Evolutionary conservation across 2,797 vertebrate genomes (phyloP).

Genomic region (Enteromius treurensis): DNA sequence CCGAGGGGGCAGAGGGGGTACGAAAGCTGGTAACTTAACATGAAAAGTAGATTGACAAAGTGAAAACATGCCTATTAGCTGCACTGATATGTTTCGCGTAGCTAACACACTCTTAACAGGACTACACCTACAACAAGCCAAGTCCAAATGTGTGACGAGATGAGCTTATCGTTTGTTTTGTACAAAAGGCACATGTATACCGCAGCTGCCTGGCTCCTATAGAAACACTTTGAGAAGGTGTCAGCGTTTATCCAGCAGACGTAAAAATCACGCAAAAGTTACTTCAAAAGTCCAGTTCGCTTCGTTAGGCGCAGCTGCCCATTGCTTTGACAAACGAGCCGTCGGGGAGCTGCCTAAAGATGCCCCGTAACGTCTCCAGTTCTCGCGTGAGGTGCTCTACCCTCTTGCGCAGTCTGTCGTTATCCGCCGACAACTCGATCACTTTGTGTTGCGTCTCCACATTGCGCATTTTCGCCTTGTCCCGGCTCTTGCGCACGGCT

Average conservation of each 20-base stretch:
- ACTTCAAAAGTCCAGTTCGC: constrained; percentile 49
- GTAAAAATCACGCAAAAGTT: constrained; percentile 42
- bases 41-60: constrained; percentile 51
- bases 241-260: constrained; percentile 61
- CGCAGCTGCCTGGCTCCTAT: constrained; percentile 72
- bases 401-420: constrained; percentile 92
- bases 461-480: constrained; percentile 97
- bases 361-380: constrained; percentile 92
- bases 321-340: constrained; percentile 91
- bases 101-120: constrained; percentile 62
- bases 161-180: constrained; percentile 72
- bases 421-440: constrained; percentile 90
- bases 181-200: constrained; percentile 75
- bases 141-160: constrained; percentile 62
- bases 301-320: constrained; percentile 85
- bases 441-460: constrained; percentile 97
- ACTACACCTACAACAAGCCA: constrained; percentile 63
- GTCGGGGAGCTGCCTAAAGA: constrained; percentile 96
- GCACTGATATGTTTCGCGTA: constrained; percentile 70
- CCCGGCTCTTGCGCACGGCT: constrained; percentile 95
- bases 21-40: constrained; percentile 57
- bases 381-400: constrained; percentile 95
- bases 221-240: constrained; percentile 63
- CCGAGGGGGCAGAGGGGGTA: constrained; percentile 43
- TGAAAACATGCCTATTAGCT: constrained; percentile 70